These are phyloP conservation scores for Periplaneta americana DNA, from an alignment of 1,140 invertebrate genomes.

Conservation along the genomic window DNA sequence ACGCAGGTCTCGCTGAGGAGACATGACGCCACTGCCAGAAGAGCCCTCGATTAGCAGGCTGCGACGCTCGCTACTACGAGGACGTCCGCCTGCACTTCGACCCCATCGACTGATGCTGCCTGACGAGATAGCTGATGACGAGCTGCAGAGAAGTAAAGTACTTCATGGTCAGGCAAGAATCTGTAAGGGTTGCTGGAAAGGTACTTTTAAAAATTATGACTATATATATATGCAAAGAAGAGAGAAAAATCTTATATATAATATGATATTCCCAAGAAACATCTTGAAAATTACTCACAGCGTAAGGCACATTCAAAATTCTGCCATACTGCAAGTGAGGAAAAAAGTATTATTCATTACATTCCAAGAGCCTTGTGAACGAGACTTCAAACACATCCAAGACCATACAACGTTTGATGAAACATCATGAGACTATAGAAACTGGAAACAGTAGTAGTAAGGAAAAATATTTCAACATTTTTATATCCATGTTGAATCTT, in stretches of 20 bases:
- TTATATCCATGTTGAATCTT: too few relatives aligned
- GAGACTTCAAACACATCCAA: too few relatives aligned
- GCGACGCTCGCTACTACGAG: slow-evolving; percentile 14
- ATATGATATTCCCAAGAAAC: too few relatives aligned
- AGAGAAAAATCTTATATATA: background rate
- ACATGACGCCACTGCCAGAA: background rate
- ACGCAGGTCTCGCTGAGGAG: slow-evolving; percentile 30
- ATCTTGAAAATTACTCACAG: background rate
- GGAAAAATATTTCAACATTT: too few relatives aligned
- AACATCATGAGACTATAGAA: too few relatives aligned
- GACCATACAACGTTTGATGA: too few relatives aligned
- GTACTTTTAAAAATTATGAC: too few relatives aligned
- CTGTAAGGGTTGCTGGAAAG: too few relatives aligned
- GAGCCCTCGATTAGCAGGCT: slow-evolving; percentile 10
- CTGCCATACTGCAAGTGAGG: background rate
- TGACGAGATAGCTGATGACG: slow-evolving; percentile 16
- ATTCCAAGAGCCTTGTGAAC: too few relatives aligned
- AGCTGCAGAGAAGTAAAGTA: background rate
- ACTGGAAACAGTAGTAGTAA: too few relatives aligned
- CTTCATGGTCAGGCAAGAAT: background rate
- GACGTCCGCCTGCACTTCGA: background rate
- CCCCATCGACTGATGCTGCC: slow-evolving; percentile 15
- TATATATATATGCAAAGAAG: background rate
- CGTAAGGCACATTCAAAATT: background rate
- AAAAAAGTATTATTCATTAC: background rate